Evolutionary conservation across 2,113 vertebrate genomes (phyloP).

Genomic region (Brienomyrus longianalis): DNA sequence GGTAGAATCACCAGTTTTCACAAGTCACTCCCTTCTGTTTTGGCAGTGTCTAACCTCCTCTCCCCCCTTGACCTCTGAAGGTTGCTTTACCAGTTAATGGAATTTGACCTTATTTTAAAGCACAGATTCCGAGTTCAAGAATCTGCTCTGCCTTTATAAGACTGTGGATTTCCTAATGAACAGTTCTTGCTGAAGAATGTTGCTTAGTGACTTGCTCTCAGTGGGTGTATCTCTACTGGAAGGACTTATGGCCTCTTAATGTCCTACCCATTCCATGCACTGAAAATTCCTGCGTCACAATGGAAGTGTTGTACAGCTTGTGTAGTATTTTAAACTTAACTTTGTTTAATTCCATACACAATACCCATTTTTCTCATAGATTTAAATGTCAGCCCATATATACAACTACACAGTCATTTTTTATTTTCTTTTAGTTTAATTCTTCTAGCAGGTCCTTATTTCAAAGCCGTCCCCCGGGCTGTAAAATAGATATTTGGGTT

Average conservation of each 20-base stretch:
- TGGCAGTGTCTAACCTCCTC: neutral
- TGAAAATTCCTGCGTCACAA: neutral
- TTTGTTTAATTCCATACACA: conserved; percentile 31
- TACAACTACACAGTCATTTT: conserved; percentile 53
- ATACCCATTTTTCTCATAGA: conserved; percentile 37
- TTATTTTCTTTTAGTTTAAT: conserved; percentile 56
- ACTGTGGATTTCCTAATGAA: neutral
- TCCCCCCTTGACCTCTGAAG: neutral
- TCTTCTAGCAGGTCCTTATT: conserved; percentile 70
- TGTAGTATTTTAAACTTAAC: conserved; percentile 6
- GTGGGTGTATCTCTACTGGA: neutral
- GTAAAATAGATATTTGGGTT: conserved; percentile 74
- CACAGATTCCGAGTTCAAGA: neutral
- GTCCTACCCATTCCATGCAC: neutral
- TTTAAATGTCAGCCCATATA: conserved; percentile 60
- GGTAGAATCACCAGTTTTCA: neutral
- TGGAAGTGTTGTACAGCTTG: neutral
- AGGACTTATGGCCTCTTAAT: neutral
- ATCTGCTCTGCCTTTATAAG: neutral
- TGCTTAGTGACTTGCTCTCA: neutral
- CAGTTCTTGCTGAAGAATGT: neutral
- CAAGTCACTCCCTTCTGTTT: neutral
- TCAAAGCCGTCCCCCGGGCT: conserved; percentile 75
- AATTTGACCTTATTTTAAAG: neutral
- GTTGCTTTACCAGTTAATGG: neutral